phyloP scores from a whole-genome alignment of 2,113 vertebrate genomes.

The Mastomys natalensis region DNA sequence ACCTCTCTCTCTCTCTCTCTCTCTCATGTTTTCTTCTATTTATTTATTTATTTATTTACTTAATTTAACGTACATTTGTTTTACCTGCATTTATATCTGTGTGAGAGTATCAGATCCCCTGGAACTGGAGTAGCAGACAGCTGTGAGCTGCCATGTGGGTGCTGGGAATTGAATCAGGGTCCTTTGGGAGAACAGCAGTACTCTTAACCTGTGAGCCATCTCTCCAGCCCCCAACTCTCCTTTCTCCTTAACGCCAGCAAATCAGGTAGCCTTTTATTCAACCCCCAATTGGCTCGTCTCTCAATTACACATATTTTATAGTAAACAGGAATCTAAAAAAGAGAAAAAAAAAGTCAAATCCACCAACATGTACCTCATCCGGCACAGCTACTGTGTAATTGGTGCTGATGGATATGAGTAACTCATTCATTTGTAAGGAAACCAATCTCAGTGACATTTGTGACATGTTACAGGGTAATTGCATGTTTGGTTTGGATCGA shows the following conservation, averaged over 20 bases:
- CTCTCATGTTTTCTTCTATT: no score
- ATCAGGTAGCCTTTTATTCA: constrained; percentile 8
- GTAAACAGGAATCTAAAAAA: constrained; percentile 49
- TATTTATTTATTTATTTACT: no score
- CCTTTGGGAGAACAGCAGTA: no score
- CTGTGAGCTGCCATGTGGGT: no score
- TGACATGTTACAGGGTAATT: constrained; percentile 47
- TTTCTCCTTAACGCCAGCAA: not conserved
- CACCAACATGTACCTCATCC: not conserved
- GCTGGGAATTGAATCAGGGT: no score
- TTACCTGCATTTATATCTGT: no score
- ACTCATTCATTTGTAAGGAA: not conserved
- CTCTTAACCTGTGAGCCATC: no score
- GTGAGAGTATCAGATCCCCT: no score
- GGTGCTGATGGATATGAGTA: not conserved
- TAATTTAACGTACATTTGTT: no score
- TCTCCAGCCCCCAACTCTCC: not conserved
- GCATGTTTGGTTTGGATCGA: not conserved
- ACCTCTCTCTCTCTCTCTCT: no score
- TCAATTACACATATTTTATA: not conserved
- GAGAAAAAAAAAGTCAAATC: not conserved
- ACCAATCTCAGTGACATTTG: not conserved
- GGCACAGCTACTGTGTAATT: not conserved
- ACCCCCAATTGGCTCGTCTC: not conserved
- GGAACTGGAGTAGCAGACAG: no score